phyloP scores from a whole-genome alignment of 2,797 vertebrate species.

The Centropyge bicolor region DNA sequence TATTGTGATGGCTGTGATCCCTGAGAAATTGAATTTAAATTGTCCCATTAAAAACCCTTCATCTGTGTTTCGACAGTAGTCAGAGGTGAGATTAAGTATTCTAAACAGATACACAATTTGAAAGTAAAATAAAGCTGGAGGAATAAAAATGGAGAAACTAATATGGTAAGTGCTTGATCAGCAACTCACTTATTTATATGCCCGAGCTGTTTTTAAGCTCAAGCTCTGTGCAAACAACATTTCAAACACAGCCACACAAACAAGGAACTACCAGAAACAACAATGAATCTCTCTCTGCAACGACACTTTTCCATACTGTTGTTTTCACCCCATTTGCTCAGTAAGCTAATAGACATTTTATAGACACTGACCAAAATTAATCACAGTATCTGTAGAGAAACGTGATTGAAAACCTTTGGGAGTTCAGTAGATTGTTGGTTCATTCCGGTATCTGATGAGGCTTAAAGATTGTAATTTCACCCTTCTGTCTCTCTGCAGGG shows the following conservation, averaged over 20 bases:
- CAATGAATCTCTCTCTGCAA: conserved; percentile 13
- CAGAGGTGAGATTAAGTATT: conserved; percentile 61
- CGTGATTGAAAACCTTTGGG: not conserved
- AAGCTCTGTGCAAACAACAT: conserved; percentile 25
- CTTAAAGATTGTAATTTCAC: not conserved
- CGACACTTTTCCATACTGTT: conserved; percentile 4
- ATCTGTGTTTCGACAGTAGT: conserved; percentile 44
- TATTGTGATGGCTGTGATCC: conserved; percentile 43
- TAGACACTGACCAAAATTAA: conserved; percentile 13
- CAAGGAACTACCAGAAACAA: conserved; percentile 29
- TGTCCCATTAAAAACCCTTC: conserved; percentile 70
- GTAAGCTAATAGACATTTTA: conserved; percentile 9
- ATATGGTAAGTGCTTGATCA: conserved; percentile 58
- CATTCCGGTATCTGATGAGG: conserved; percentile 9
- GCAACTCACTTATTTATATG: conserved; percentile 47
- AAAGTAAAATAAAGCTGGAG: conserved; percentile 68
- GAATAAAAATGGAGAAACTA: conserved; percentile 47
- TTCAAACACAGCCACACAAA: conserved; percentile 33
- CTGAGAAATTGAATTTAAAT: conserved; percentile 76
- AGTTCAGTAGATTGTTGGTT: not conserved
- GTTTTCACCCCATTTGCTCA: conserved; percentile 34
- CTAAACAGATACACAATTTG: conserved; percentile 53
- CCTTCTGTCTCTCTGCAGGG: conserved; percentile 82
- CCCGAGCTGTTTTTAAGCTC: conserved; percentile 39
- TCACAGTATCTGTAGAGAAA: not conserved